Base-by-base conservation (phyloP, 1,140 invertebrate species). In the Scaptomyza pallida region DNA sequence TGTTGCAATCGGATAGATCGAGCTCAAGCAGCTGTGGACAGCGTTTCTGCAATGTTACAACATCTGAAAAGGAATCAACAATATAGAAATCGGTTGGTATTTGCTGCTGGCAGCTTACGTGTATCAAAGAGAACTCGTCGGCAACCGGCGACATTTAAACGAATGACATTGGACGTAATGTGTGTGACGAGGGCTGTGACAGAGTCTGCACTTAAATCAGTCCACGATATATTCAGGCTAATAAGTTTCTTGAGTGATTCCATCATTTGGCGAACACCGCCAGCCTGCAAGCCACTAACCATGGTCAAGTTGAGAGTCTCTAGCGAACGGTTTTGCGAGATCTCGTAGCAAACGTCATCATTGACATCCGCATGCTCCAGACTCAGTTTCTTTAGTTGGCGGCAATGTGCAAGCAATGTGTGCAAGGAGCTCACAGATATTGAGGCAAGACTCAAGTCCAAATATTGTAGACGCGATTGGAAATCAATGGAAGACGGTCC, bases 1-100 rank as follows among this genome's bases (percentile, higher is more conserved):
- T 91, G n/a, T 95, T 94, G 70, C 96, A 96, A 91, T 98, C 97
- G 56, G 96, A 97, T 44, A 98, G 88, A 92, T 98, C 97, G 43
- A 98, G 92, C 91, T 97, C 96, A 30, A 95, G 90, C n/a, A 98
- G 91, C 40, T 94, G 91, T 0, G 95, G 93, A 90, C 96, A 97
- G 8, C 94, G 93, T 23, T 91, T 91, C 1, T 94, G 93, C 44
- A 97, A 92, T 35, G 93, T 91, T 10, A 90, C 79, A 12, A 98
- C 92, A 93, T 96, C 96, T 97, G 90, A 19, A 26, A 40, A 0
- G 17, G 21, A 10, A 60, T 44, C 19, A 50, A 48, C 15, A 4
- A 15, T n/a, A 0, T n/a, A 1, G 12, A 26, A n/a, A n/a, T n/a
- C n/a, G n/a, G n/a, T n/a, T n/a, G n/a, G n/a, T n/a, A n/a, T n/a